Percentiles rank a stretch among this genome's conserved stretches.
phyloP scores from a whole-genome alignment of 2,888 invertebrate genomes.

The Entomobrya proxima region DNA sequence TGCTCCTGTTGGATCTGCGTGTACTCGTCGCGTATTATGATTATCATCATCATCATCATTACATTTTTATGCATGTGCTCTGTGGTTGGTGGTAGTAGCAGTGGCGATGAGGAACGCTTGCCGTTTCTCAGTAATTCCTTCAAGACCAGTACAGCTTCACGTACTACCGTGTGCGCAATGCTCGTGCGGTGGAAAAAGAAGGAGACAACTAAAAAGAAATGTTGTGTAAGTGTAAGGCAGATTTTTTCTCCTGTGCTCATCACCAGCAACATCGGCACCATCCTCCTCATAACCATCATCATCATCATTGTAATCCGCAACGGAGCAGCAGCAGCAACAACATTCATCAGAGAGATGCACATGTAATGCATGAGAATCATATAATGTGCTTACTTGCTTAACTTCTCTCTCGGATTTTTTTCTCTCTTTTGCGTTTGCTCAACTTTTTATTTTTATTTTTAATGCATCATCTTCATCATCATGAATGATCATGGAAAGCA shows the following conservation, averaged over 20 bases:
- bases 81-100: slow-evolving; percentile 19
- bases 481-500: slow-evolving; percentile 49
- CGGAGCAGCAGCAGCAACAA: slow-evolving; percentile 23
- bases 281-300: slow-evolving; percentile 19
- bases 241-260: slow-evolving; percentile 40
- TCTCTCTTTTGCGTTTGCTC: background rate
- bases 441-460: slow-evolving; percentile 7
- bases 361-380: slow-evolving; percentile 21
- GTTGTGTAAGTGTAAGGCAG: slow-evolving; percentile 46
- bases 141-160: background rate
- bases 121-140: slow-evolving; percentile 27
- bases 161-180: slow-evolving; percentile 39
- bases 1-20: background rate
- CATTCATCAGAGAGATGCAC: slow-evolving; percentile 27
- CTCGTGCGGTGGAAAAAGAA: slow-evolving; percentile 46
- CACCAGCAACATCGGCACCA: background rate
- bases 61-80: slow-evolving; percentile 37
- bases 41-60: slow-evolving; percentile 1
- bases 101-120: slow-evolving; percentile 18
- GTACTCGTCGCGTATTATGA: background rate
- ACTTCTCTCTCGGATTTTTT: slow-evolving; percentile 48
- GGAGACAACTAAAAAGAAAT: slow-evolving; percentile 64
- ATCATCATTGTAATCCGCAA: slow-evolving; percentile 1
- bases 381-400: slow-evolving; percentile 16
- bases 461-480: slow-evolving; percentile 11